phyloP scores from a whole-genome alignment of 2,113 vertebrate genomes.

The Pluvialis apricaria region DNA sequence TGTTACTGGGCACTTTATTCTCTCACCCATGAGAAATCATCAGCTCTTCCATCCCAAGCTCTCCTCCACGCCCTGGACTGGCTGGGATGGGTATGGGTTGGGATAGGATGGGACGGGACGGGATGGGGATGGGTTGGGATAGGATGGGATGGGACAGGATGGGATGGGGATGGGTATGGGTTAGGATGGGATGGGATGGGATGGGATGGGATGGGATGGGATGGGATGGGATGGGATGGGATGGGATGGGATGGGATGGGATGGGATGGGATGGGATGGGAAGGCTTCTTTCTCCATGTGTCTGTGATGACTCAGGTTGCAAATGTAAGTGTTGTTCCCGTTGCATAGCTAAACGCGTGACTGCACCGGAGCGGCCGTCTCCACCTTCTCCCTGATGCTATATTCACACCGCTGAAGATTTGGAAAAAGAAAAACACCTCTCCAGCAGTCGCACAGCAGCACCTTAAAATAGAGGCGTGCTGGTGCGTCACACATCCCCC shows the following conservation, averaged over 20 bases:
- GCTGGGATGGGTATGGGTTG: neutral
- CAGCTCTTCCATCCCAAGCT: neutral
- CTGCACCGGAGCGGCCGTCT: accelerated
- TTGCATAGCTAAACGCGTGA: accelerated
- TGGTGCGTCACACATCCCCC: neutral
- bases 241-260: too few relatives aligned
- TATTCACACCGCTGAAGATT: neutral
- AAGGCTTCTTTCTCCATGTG: too few relatives aligned
- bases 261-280: neutral
- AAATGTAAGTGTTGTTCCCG: accelerated
- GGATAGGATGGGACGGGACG: neutral
- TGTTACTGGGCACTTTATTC: accelerated
- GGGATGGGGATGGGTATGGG: neutral
- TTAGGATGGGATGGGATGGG: neutral
- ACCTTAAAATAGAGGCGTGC: neutral
- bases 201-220: neutral
- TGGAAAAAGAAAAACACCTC: neutral
- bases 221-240: neutral
- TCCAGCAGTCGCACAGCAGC: neutral
- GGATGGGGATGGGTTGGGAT: neutral
- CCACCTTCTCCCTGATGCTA: neutral
- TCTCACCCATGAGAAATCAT: too few relatives aligned
- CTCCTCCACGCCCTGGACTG: neutral
- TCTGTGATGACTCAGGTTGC: neutral
- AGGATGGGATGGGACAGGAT: neutral